A percentile compares a stretch with the other conserved stretches of the same genome.
Evolutionary conservation across 1,140 invertebrate species (phyloP).

Genomic region (Diorhabda elongata): DNA sequence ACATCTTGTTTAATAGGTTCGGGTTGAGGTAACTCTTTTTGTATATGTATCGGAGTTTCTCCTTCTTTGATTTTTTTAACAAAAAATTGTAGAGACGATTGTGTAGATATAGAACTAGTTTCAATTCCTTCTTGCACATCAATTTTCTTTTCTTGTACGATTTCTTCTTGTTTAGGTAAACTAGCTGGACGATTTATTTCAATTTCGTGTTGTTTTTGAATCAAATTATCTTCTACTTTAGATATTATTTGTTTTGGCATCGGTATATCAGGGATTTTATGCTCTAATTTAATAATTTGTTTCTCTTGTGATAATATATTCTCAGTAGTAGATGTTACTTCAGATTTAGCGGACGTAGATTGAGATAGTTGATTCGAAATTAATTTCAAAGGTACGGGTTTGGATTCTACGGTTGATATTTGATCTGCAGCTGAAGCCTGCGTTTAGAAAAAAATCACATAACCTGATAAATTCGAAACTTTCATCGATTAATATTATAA

Average conservation of each 20-base stretch:
- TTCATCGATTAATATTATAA: too few relatives aligned
- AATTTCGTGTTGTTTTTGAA: slow-evolving; percentile 31
- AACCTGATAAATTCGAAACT: background rate
- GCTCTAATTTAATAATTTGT: slow-evolving; percentile 37
- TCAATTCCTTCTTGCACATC: slow-evolving; percentile 41
- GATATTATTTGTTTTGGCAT: slow-evolving; percentile 32
- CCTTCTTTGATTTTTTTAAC: slow-evolving; percentile 46
- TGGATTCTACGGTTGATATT: slow-evolving; percentile 35
- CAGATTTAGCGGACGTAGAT: slow-evolving; percentile 36
- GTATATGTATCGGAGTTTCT: slow-evolving; percentile 27
- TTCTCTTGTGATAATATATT: slow-evolving; percentile 38
- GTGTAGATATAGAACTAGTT: slow-evolving; percentile 46
- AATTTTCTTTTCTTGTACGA: slow-evolving; percentile 35
- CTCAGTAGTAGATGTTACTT: slow-evolving; percentile 36
- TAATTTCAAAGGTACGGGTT: slow-evolving; percentile 27
- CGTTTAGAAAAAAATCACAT: background rate
- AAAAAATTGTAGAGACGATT: slow-evolving; percentile 46
- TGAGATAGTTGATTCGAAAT: slow-evolving; percentile 25
- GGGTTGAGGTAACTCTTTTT: slow-evolving; percentile 35
- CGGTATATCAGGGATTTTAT: slow-evolving; percentile 35
- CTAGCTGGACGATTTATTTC: slow-evolving; percentile 26
- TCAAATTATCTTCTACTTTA: slow-evolving; percentile 18
- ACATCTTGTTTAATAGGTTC: slow-evolving; percentile 40
- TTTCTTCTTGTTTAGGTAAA: slow-evolving; percentile 24
- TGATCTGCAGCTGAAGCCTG: slow-evolving; percentile 43